phyloP scores from a whole-genome alignment of 2,113 vertebrate genomes.

The Actenoides hombroni region DNA sequence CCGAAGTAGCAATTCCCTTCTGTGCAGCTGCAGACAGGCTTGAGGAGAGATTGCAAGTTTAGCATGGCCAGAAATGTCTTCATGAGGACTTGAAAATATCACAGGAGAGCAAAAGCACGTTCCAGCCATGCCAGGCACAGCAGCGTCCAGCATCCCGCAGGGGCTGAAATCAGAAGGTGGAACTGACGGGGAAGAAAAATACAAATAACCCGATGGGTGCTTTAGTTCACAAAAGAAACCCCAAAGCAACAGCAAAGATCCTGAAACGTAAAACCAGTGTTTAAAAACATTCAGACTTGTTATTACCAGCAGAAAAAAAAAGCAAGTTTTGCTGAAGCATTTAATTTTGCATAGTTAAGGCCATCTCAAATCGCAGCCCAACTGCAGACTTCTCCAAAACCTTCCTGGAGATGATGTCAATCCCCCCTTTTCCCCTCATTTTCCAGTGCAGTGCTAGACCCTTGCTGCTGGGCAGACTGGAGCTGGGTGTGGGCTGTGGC shows the following conservation, averaged over 20 bases:
- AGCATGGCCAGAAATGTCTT: background rate
- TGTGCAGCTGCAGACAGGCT: background rate
- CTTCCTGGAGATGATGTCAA: fast-evolving
- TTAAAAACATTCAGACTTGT: background rate
- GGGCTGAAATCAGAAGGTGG: background rate
- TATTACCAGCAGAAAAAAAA: background rate
- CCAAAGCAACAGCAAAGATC: background rate
- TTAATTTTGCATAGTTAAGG: background rate
- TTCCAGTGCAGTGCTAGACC: background rate
- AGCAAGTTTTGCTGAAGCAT: background rate
- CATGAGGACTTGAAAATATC: background rate
- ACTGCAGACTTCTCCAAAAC: background rate
- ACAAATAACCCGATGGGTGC: background rate
- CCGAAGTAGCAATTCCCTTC: background rate
- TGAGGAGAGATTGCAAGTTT: background rate
- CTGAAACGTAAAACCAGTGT: background rate
- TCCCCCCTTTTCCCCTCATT: background rate
- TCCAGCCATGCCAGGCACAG: background rate
- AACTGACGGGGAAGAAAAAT: background rate
- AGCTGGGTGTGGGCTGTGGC: background rate
- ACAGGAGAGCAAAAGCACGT: background rate
- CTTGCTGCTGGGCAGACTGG: background rate
- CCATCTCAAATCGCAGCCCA: background rate
- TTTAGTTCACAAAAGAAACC: background rate
- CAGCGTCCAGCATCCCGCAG: background rate